A percentile compares a stretch with the other conserved stretches of the same genome.
phyloP scores from a whole-genome alignment of 92 coral and sea anemone species.

The Anthopleura xanthogrammica region DNA sequence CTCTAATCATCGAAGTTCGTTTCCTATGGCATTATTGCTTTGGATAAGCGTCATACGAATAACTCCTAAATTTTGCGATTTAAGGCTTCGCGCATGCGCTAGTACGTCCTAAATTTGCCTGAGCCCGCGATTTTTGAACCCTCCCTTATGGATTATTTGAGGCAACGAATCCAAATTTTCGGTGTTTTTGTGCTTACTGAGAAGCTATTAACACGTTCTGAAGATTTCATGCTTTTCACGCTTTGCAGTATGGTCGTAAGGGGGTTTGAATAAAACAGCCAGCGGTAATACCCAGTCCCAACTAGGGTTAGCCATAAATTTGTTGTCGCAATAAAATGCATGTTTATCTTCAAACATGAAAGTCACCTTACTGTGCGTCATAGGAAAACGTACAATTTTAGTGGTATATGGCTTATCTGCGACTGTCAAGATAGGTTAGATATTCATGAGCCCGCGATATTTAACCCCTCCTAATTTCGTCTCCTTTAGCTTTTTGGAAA shows the following conservation, averaged over 20 bases:
- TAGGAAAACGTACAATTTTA: not conserved
- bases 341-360: not conserved
- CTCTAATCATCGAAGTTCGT: not conserved
- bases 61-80: not conserved
- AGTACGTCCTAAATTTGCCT: not conserved
- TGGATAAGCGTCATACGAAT: not conserved
- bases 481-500: not conserved
- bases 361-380: not conserved
- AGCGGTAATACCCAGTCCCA: not conserved
- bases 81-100: not conserved
- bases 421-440: not conserved
- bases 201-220: not conserved
- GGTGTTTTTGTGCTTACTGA: not conserved
- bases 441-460: not conserved
- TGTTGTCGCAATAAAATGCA: not conserved
- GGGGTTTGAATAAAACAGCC: not conserved
- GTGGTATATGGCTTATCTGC: not conserved
- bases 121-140: not conserved
- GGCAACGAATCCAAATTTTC: not conserved
- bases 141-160: not conserved
- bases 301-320: conserved; percentile 2
- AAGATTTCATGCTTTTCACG: not conserved
- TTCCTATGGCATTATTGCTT: not conserved
- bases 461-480: conserved; percentile 3
- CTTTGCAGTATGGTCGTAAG: not conserved